A percentile compares a stretch with the other conserved stretches of the same genome.
These are phyloP conservation scores for Tragulus kanchil DNA, from an alignment of 2,113 vertebrate species.

Conservation along the genomic window DNA sequence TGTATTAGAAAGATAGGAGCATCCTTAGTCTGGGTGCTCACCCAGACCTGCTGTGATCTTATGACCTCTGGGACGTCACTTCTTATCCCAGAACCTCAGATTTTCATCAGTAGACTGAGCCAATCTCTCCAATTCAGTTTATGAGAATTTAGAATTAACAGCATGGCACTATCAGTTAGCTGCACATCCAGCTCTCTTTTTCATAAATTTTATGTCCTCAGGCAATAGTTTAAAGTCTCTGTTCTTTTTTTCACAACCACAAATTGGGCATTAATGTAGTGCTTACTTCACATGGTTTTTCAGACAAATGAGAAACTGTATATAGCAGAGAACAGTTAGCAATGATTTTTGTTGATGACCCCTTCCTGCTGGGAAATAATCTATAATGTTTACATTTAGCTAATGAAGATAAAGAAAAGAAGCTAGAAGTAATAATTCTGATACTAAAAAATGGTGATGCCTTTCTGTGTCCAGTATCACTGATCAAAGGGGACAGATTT, in stretches of 20 bases:
- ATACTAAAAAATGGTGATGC: neutral
- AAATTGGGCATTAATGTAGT: neutral
- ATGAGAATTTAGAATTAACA: constrained; percentile 7
- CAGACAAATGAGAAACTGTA: neutral
- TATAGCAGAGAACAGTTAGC: neutral
- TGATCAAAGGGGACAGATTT: neutral
- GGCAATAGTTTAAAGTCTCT: neutral
- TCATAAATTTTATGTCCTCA: neutral
- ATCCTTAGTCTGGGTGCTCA: neutral
- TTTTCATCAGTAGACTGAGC: neutral
- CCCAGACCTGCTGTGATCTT: neutral
- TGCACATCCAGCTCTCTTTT: neutral
- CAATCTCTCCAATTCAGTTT: neutral
- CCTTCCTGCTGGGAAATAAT: neutral
- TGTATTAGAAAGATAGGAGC: neutral
- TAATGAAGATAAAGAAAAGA: neutral
- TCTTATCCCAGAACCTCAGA: neutral
- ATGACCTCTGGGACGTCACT: neutral
- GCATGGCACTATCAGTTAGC: neutral
- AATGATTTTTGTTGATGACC: neutral
- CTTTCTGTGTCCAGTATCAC: neutral
- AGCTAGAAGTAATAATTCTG: neutral
- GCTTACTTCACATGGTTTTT: neutral
- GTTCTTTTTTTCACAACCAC: neutral
- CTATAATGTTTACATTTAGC: neutral